Evolutionary conservation across 2,113 vertebrate species (phyloP).

Genomic region (Paracanthobrama guichenoti): DNA sequence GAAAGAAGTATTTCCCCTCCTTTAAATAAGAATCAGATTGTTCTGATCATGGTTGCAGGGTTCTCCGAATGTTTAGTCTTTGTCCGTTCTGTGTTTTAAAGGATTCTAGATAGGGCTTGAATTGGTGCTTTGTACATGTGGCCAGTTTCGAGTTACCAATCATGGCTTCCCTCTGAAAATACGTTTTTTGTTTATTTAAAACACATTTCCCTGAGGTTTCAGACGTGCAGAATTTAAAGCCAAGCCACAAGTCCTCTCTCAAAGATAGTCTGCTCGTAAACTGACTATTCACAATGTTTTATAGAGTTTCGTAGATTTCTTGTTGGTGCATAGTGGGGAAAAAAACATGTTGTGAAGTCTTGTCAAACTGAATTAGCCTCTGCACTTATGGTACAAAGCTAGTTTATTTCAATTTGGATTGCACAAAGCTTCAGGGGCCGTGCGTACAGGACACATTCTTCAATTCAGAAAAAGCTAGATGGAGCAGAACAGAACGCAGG

Average conservation of each 20-base stretch:
- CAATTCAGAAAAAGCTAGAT: background rate
- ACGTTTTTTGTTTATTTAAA: constrained; percentile 70
- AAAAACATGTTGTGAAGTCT: background rate
- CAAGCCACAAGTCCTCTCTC: constrained; percentile 20
- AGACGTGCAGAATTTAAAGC: background rate
- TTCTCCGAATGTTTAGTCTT: background rate
- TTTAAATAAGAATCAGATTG: background rate
- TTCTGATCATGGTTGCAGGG: background rate
- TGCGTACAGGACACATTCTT: background rate
- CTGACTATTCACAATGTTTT: constrained; percentile 10
- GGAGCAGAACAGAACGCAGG: background rate
- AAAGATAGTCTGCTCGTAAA: constrained; percentile 17
- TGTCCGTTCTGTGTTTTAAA: background rate
- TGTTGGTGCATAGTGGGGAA: background rate
- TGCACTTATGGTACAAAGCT: background rate
- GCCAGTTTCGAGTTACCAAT: constrained; percentile 77
- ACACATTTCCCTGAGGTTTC: constrained; percentile 63
- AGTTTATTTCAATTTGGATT: background rate
- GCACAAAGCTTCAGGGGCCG: background rate
- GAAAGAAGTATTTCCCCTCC: background rate
- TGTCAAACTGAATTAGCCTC: background rate
- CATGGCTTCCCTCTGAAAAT: constrained; percentile 69
- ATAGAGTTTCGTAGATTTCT: constrained; percentile 19
- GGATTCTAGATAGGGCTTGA: constrained; percentile 51
- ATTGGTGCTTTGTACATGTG: constrained; percentile 70